Evolutionary conservation across 2,113 vertebrate species (phyloP).

Genomic region (Etheostoma spectabile): DNA sequence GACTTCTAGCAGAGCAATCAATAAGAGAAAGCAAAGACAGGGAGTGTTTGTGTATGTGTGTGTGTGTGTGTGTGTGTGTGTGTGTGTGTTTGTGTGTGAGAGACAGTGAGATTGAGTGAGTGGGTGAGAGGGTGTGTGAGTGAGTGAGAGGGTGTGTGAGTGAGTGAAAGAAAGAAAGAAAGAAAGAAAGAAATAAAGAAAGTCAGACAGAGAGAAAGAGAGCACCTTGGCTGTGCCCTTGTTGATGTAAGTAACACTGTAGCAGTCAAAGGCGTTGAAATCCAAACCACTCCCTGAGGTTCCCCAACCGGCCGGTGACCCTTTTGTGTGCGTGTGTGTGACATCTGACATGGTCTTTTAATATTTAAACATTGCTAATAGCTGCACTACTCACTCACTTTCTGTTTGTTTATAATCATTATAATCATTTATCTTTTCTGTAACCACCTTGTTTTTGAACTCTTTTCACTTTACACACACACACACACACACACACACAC

Average conservation of each 20-base stretch:
- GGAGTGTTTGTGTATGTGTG: conserved; percentile 14
- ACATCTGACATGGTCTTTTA: conserved; percentile 67
- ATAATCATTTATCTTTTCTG: conserved; percentile 17
- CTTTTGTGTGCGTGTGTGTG: conserved; percentile 13
- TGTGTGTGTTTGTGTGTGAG: background rate
- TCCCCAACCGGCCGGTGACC: conserved; percentile 27
- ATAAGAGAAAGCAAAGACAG: conserved; percentile 57
- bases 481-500: too few species aligned
- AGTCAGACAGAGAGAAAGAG: too few species aligned
- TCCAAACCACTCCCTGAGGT: conserved; percentile 53
- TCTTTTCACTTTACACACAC: too few species aligned
- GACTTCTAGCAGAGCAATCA: conserved; percentile 40
- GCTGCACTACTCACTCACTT: conserved; percentile 30
- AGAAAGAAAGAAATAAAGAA: too few species aligned
- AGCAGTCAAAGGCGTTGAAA: conserved; percentile 67
- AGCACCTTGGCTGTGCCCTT: conserved; percentile 72
- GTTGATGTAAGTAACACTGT: conserved; percentile 77
- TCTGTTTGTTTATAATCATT: conserved; percentile 35
- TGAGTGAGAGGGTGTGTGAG: background rate
- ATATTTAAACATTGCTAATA: conserved; percentile 76
- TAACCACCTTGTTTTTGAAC: background rate
- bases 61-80: background rate
- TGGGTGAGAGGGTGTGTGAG: background rate
- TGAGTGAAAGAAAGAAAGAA: too few species aligned
- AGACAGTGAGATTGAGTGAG: background rate